Evolutionary conservation across 2,113 vertebrate genomes (phyloP), one percentile per base, ranked within the genome.

Genomic region (Halichoerus grypus): DNA sequence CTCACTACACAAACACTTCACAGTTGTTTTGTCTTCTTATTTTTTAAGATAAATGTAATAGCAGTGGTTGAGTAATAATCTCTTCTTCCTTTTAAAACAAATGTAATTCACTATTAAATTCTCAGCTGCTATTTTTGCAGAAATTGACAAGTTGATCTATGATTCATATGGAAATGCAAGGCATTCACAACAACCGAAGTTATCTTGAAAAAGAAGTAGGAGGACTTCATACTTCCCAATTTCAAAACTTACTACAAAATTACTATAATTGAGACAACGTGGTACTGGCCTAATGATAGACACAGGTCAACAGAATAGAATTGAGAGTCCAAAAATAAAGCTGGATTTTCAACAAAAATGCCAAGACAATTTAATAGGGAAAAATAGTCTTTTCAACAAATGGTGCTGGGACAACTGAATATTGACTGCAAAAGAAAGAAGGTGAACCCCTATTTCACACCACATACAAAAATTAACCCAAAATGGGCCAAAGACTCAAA

Each of bases 401-500:
- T 26, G 3, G 10, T 36, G 1, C 31, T 42, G 18, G 10, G 31
- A 65, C 22, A 61, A 57, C 33, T 76, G 24, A 24, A 51, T 28
- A 67, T 16, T 42, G 1, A 63, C 14, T 33, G 12, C 79, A 71
- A 49, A 82, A 84, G 9, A 82, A 55, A 82, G 18, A 42, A 46
- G 3, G 8, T 55, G 22, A 22, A 39, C 7, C 10, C 59, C 26
- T 39, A 4, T 18, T 39, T 90, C 14, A 33, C 2, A 86, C 18
- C 1, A n/a, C 31, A 91, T 7, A 39, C 22, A 96, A 92, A 89
- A 93, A 49, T 39, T 79, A 93, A 61, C 8, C 63, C 74, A 85
- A 96, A 84, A 88, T 85, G 33, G 4, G 76, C 79, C n/a, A 49
- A 96, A 97, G 18, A 31, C 26, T 7, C 26, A 80, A 72, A 76